Base-by-base conservation (phyloP, 2,888 invertebrate genomes). In the Dasysyrphus tricinctus region DNA sequence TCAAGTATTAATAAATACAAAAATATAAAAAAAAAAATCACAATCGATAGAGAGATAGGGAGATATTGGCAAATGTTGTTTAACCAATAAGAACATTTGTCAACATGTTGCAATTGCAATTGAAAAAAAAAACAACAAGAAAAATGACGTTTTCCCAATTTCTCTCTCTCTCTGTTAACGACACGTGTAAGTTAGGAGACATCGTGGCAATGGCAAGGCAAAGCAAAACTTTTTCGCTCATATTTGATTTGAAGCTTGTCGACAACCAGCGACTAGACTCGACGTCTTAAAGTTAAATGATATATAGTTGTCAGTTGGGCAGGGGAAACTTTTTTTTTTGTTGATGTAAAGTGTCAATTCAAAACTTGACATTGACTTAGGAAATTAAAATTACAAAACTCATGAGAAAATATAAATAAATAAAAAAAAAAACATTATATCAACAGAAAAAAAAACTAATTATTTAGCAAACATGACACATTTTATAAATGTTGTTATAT, bases 381-480 rank as follows among this genome's bases (percentile, higher is more conserved):
- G 16, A 69, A 70, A 73, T 57, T 24, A 42, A 67, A 47, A 5
- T 19, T 65, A 51, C 37, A 72, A 44, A 72, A 49, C 65, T 57
- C 57, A 57, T 57, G 57, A 5, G 24, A 29, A 51, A 12, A 51
- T 9, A 9, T 0, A 8, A 47, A 19, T 37, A 19, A 8, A 19
- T 19, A 51, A 51, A 14, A n/a, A 44, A n/a, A n/a, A n/a, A 14
- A 24, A 51, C 24, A 14, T 29, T 11, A 11, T 19, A 24, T n/a
- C 56, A n/a, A 7, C 14, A 73, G 32, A 44, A 47, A 47, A 56
- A 37, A 67, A 82, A 72, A 47, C 69, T 76, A 76, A 80, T 84
- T 76, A 76, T 76, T 73, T 54, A 39, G 81, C 77, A 85, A 78
- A 78, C 81, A 85, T 77, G 81, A 85, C 85, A 85, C 70, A 85